Base-by-base conservation (phyloP, 1,140 invertebrate species). In the Phortica variegata region DNA sequence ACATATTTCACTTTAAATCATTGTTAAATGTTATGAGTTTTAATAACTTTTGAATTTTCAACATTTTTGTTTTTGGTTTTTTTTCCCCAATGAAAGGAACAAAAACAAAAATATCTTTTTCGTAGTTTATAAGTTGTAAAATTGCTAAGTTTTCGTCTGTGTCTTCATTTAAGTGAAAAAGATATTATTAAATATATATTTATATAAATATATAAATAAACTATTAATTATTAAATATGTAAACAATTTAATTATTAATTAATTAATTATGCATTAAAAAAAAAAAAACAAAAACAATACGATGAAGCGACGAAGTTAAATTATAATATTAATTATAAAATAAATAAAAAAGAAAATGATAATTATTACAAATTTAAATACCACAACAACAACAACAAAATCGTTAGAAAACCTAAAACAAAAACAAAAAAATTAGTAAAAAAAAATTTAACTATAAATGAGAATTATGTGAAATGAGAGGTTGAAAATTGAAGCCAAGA, bases 161-260 rank as follows among this genome's bases (percentile, higher is more conserved):
- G 10, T 6, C 5, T 26, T 26, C 23, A 6, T 26, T 26, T 26
- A 59, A 56, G 47, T 44, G 31, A 52, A 54, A 45, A 48, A 63
- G 41, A 60, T 58, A 63, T 57, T 68, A 60, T 68, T 68, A 68
- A 68, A 60, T 39, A 47, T 66, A 63, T 56, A 68, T 63, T 68
- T 63, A 68, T 63, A 68, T 68, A 68, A 52, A 47, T 54, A 66
- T 68, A 68, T 68, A 68, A 63, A 63, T 68, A 63, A 60, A 68
- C 52, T 68, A 68, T 60, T 68, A 63, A 68, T 68, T 68, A 68
- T 68, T 63, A 68, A 68, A 68, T 68, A 68, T 68, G 68, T 68
- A 68, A 66, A 56, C 49, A 68, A 68, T 68, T 68, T 68, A 68
- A 68, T 63, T 68, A 68, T 68, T 62, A 68, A 68, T 68, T 68